These are phyloP conservation scores for Cetonia aurata DNA, from an alignment of 2,888 invertebrate genomes.

Conservation along the genomic window DNA sequence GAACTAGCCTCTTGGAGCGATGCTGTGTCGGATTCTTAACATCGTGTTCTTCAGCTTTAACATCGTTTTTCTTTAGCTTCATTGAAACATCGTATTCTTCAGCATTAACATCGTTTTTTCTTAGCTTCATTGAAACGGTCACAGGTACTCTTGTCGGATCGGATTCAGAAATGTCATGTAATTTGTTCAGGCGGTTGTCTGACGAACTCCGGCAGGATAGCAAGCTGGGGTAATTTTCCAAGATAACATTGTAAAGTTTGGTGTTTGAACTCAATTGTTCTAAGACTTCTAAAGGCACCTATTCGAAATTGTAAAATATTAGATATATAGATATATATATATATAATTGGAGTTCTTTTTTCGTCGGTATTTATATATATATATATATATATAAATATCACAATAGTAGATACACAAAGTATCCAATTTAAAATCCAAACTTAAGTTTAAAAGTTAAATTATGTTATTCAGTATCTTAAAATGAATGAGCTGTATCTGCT, in stretches of 20 bases:
- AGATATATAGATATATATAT: not conserved
- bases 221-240: constrained; percentile 80
- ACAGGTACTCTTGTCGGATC: constrained; percentile 69
- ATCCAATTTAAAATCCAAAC: too few species aligned
- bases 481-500: too few species aligned
- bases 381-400: too few species aligned
- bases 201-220: constrained; percentile 75
- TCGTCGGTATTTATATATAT: too few species aligned
- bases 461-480: too few species aligned
- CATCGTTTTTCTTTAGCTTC: constrained; percentile 63
- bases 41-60: constrained; percentile 54
- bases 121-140: constrained; percentile 74
- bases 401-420: too few species aligned
- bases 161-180: constrained; percentile 63
- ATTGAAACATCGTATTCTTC: constrained; percentile 69
- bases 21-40: constrained; percentile 43
- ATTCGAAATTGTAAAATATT: constrained; percentile 40
- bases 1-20: constrained; percentile 43
- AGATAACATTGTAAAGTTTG: constrained; percentile 76
- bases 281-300: constrained; percentile 76
- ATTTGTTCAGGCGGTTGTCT: constrained; percentile 71
- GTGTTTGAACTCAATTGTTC: constrained; percentile 75
- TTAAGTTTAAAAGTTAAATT: too few species aligned
- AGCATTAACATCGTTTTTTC: constrained; percentile 55
- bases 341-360: too few species aligned